Evolutionary conservation across 2,113 vertebrate species (phyloP), one percentile per base, ranked within the genome.

Genomic region (Perca schrenkii): DNA sequence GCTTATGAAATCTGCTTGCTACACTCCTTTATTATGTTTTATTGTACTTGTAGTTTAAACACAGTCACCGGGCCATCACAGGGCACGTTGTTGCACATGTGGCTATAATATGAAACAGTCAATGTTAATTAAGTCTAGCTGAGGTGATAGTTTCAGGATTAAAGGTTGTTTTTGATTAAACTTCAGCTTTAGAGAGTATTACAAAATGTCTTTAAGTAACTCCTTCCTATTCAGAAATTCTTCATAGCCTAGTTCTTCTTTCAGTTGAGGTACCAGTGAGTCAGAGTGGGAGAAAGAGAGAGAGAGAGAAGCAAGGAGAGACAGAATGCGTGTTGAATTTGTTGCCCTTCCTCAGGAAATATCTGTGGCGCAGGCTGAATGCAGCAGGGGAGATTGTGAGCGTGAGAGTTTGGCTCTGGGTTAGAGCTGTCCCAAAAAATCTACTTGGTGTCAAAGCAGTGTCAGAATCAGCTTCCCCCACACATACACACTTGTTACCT

Each of bases 341-440:
- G 79, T 86, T 90, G 85, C 84, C 87, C 90, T 95, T 94, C 93
- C 94, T 95, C 93, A 95, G 95, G 95, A 95, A 95, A 94, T 95
- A 90, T 94, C 91, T 93, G 90, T 92, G 88, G 89, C 69, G 74
- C 72, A 66, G 74, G 87, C 88, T 86, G 87, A 92, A 83, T 83
- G 83, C 86, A 89, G 77, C 81, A 46, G 83, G 60, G 77, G 81
- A 91, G 94, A 91, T 92, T 91, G 80, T 47, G 36, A 92, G 91
- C 82, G 84, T 92, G 94, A 93, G 94, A 93, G 75, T 90, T 76
- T 87, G 80, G 84, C 80, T 82, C 77, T 54, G 72, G 73, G 83
- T 83, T 69, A 34, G 54, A 78, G 67, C 77, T 66, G 74, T 76
- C 79, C 60, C 49, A 10, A 67, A 72, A 34, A 54, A 64, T 83